Evolutionary conservation across 2,797 vertebrate genomes (phyloP).

Genomic region (Alca torda): DNA sequence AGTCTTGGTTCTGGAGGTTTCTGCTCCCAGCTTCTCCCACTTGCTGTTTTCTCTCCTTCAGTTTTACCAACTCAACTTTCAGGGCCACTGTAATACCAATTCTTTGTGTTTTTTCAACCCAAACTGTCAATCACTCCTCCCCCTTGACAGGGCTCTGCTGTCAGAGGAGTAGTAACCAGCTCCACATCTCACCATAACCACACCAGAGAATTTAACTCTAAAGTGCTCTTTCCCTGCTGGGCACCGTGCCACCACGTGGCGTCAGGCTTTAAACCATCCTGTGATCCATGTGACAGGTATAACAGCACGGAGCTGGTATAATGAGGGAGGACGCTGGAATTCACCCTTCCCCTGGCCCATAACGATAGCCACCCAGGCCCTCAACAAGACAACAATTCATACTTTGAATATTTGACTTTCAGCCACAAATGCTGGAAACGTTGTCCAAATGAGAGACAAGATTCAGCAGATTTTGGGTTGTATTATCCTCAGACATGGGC

Average conservation of each 20-base stretch:
- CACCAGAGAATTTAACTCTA: background rate
- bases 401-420: background rate
- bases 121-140: background rate
- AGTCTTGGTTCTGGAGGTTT: background rate
- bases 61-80: background rate
- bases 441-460: background rate
- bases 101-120: background rate
- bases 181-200: background rate
- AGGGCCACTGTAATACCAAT: background rate
- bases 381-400: background rate
- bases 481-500: background rate
- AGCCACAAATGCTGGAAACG: background rate
- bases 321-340: background rate
- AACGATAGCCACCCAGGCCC: background rate
- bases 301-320: background rate
- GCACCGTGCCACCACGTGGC: fast-evolving
- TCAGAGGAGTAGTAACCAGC: background rate
- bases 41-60: background rate
- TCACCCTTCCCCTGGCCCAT: background rate
- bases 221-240: background rate
- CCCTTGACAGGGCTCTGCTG: background rate
- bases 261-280: background rate
- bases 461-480: background rate
- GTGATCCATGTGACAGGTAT: background rate
- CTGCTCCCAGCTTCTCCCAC: background rate